Evolutionary conservation across 2,888 invertebrate species (phyloP), one percentile per base, ranked within the genome.

Genomic region (Epiblema foenella): DNA sequence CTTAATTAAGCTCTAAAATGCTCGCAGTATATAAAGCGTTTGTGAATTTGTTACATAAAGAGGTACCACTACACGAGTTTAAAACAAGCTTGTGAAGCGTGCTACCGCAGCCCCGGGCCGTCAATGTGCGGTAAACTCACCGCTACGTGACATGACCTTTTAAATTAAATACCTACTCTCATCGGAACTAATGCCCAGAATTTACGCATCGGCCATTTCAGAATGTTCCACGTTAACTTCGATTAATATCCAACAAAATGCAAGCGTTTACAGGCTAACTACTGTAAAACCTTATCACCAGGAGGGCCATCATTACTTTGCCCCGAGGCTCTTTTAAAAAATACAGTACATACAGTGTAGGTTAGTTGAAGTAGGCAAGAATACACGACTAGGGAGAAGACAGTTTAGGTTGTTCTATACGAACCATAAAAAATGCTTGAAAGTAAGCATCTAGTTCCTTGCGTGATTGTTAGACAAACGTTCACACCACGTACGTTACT

Each of bases 41-140:
- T 7, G 37, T n/a, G 15, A 52, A 69, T 58, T 69, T 58, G n/a
- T n/a, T 46, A n/a, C 51, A 52, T 57, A 69, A 37, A 69, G 60
- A 52, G 24, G 24, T 24, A 24, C 2, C n/a, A 17, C 56, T 62
- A 62, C 24, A 67, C 37, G 66, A 15, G 33, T 29, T 42, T 29
- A 52, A 69, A 20, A 51, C 69, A 52, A 42, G 69, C 59, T 59
- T 52, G 52, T 70, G 70, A 59, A 66, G 42, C 65, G 69, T 46
- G 46, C 15, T 37, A 62, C 60, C 70, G 57, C 71, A 54, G 70
- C 56, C 51, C 20, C 20, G 46, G 64, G 57, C 64, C 15, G 54
- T 46, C 54, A 51, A 15, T 52, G 46, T 20, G 42, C 52, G 69
- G 65, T 64, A 17, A 54, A 39, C 42, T 65, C 24, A 60, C 24